Base-by-base conservation (phyloP, 2,888 invertebrate genomes). In the Chaitophorus viminalis region DNA sequence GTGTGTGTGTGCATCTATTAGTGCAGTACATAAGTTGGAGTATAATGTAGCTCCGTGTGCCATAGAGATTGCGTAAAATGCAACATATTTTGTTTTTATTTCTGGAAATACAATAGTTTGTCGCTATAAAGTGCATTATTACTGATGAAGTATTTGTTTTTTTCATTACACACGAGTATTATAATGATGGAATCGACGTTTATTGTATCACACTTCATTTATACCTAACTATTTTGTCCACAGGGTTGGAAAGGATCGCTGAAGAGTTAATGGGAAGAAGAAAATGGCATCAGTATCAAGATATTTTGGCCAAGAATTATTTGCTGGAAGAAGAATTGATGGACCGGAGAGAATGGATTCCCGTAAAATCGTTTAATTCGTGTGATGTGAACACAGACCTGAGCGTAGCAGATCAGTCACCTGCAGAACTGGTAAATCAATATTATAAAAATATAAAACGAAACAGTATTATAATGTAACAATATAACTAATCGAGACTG, bases 221-320 rank as follows among this genome's bases (percentile, higher is more conserved):
- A 46, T 46, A 46, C 1, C 46, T 11, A 14, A 60, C 60, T 18
- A n/a, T n/a, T 76, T 75, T 78, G 81, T 79, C 94, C 92, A 88
- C 93, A 97, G 97, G 96, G 95, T 94, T 97, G 96, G 96, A 97
- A 96, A 95, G 96, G 94, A 96, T 97, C 94, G 96, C 96, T 94
- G 96, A 97, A 94, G 96, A 96, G 95, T 96, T 96, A 95, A 96
- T 97, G 97, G 97, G 96, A 94, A 95, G 96, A 94, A 95, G 96
- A 95, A 96, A 95, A 96, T 97, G 97, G 96, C 96, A 96, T 94
- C 94, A 95, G 93, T 96, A 96, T 93, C 96, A 96, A 94, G 96
- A 96, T 94, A 92, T 92, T 88, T 90, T 90, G 89, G 89, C 89
- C 89, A 89, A 89, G 89, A 89, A 89, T 88, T 89, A 89, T 89